A percentile compares a stretch with the other conserved stretches of the same genome.
These are phyloP conservation scores for Sylvia borin DNA, from an alignment of 2,797 vertebrate species.

Conservation along the genomic window DNA sequence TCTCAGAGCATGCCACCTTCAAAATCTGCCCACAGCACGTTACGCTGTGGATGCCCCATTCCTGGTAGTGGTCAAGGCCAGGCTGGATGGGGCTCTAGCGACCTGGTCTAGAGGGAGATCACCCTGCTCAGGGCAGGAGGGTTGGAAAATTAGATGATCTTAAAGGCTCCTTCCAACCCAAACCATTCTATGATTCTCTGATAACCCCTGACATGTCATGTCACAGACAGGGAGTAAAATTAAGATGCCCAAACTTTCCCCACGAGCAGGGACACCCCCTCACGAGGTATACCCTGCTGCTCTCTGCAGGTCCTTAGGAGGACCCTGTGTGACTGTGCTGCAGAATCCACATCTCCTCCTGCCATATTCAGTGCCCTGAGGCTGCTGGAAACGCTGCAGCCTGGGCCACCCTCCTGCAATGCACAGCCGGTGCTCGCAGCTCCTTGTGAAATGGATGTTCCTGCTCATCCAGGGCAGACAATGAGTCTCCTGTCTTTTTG, in stretches of 20 bases:
- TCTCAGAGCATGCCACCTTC: neutral
- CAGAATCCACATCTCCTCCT: neutral
- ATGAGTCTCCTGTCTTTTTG: neutral
- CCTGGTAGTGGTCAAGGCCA: neutral
- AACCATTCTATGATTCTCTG: neutral
- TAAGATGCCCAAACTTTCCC: neutral
- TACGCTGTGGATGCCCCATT: too few relatives aligned
- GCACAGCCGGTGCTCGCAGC: neutral
- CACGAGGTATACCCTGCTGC: neutral
- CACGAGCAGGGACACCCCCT: accelerated
- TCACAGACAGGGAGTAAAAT: neutral
- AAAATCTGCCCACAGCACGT: neutral
- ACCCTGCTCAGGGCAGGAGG: too few relatives aligned
- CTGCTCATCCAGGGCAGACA: neutral
- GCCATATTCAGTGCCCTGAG: neutral
- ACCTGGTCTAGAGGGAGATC: neutral
- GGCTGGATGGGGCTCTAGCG: neutral
- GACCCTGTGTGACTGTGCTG: neutral
- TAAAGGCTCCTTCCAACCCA: neutral
- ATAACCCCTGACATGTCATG: neutral
- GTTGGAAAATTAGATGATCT: neutral
- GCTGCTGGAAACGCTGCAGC: neutral
- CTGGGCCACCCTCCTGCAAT: neutral
- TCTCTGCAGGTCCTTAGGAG: neutral
- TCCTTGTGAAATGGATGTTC: neutral